Percentiles rank a stretch among this genome's conserved stretches.
Conservation (phyloP, 2,888 invertebrate species). For the Boloria euphrosyne region DNA sequence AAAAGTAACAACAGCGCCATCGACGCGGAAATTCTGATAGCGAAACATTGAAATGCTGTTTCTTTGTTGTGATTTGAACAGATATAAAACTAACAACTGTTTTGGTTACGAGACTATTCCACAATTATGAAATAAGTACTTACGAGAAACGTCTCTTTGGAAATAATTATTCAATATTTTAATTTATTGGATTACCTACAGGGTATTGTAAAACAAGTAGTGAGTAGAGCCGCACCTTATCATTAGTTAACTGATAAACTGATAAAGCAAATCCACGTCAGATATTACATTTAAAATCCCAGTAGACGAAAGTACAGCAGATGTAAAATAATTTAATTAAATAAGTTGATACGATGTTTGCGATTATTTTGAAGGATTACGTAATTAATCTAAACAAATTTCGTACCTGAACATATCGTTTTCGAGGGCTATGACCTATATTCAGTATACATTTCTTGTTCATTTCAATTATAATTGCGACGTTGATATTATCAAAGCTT, state of each 20-base stretch:
- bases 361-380: conserved; percentile 30
- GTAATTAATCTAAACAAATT: conserved; percentile 28
- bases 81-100: conserved; percentile 31
- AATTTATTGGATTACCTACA: too few species aligned
- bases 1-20: conserved; percentile 52
- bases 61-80: conserved; percentile 41
- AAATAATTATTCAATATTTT: too few species aligned
- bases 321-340: conserved; percentile 24
- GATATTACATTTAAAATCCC: too few species aligned
- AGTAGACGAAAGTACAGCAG: too few species aligned
- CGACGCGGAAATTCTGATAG: conserved; percentile 57
- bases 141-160: neutral
- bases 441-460: conserved; percentile 25
- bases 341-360: conserved; percentile 29
- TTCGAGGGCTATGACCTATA: conserved; percentile 24
- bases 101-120: conserved; percentile 19
- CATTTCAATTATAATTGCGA: conserved; percentile 21
- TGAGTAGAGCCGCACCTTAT: too few species aligned
- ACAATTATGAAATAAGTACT: conserved; percentile 7
- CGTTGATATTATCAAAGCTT: conserved; percentile 20
- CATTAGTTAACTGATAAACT: too few species aligned
- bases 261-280: too few species aligned
- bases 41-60: conserved; percentile 53
- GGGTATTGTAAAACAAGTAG: too few species aligned
- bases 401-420: conserved; percentile 13